Evolutionary conservation across 2,888 invertebrate genomes (phyloP).

Genomic region (Drosophila robusta): DNA sequence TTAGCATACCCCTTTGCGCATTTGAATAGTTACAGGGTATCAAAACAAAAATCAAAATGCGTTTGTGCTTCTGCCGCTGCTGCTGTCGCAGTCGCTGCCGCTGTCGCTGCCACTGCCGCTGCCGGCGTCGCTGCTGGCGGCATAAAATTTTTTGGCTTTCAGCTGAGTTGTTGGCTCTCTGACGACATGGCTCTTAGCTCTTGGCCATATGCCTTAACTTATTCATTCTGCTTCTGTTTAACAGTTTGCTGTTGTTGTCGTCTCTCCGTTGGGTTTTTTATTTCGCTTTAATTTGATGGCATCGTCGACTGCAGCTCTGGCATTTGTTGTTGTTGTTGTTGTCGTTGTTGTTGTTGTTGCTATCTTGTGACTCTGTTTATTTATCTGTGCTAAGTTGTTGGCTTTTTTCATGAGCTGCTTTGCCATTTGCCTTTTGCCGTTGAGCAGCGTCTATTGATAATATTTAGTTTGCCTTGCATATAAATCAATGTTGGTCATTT

Average conservation of each 20-base stretch:
- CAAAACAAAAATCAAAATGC: conserved; percentile 37
- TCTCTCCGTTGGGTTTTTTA: conserved; percentile 34
- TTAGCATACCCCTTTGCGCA: neutral
- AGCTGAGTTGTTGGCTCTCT: conserved; percentile 39
- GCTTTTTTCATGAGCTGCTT: conserved; percentile 41
- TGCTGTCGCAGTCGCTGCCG: conserved; percentile 5
- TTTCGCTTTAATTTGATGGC: conserved; percentile 49
- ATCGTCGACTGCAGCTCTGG: conserved; percentile 58
- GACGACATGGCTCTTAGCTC: conserved; percentile 36
- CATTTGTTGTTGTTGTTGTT: conserved; percentile 60
- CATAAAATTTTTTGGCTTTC: conserved; percentile 18
- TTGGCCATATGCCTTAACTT: conserved; percentile 50
- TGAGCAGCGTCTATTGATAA: conserved; percentile 73
- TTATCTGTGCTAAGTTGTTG: conserved; percentile 62
- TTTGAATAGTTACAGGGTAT: conserved; percentile 26
- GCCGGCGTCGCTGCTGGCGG: conserved; percentile 17
- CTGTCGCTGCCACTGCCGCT: neutral
- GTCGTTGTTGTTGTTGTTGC: conserved; percentile 42
- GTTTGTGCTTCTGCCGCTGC: conserved; percentile 33
- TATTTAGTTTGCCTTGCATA: conserved; percentile 79
- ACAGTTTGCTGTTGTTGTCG: conserved; percentile 18
- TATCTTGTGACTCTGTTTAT: conserved; percentile 56
- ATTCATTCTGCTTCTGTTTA: conserved; percentile 66
- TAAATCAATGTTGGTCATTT: conserved; percentile 77
- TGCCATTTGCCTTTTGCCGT: conserved; percentile 43